Conservation (phyloP, 1,140 invertebrate genomes). For the Drosophila equinoxialis region DNA sequence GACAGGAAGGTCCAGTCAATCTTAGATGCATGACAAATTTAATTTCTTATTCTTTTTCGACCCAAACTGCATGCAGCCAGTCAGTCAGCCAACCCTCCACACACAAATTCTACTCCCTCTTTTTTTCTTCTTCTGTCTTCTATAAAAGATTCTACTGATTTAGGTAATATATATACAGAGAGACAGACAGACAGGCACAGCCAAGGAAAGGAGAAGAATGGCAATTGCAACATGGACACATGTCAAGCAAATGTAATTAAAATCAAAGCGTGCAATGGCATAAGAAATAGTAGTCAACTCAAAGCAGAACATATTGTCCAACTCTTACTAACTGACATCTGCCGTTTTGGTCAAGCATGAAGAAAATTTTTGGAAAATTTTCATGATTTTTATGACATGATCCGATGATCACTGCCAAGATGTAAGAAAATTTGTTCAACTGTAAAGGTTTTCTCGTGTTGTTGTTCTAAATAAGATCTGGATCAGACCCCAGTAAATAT, state of each 20-base stretch:
- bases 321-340: conserved; percentile 42
- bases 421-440: conserved; percentile 57
- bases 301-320: conserved; percentile 18
- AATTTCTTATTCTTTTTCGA: conserved; percentile 70
- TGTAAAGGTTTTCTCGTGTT: conserved; percentile 23
- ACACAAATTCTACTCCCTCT: not conserved
- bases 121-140: not conserved
- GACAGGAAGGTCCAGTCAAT: conserved; percentile 48
- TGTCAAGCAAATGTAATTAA: conserved; percentile 69
- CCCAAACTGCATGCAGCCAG: conserved; percentile 32
- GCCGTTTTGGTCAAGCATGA: conserved; percentile 64
- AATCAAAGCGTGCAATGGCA: conserved; percentile 76
- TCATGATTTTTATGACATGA: conserved; percentile 43
- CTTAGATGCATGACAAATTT: conserved; percentile 70
- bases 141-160: conserved; percentile 27
- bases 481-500: conserved; percentile 16
- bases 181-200: not conserved
- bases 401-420: conserved; percentile 4
- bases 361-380: conserved; percentile 34
- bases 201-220: conserved; percentile 24
- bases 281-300: conserved; percentile 34
- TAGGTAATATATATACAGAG: conserved; percentile 28
- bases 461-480: conserved; percentile 29
- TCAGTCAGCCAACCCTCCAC: conserved; percentile 29
- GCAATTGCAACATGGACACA: conserved; percentile 61